Evolutionary conservation across 2,888 invertebrate species (phyloP), one percentile per base, ranked within the genome.

Genomic region (Camptogramma bilineatum): DNA sequence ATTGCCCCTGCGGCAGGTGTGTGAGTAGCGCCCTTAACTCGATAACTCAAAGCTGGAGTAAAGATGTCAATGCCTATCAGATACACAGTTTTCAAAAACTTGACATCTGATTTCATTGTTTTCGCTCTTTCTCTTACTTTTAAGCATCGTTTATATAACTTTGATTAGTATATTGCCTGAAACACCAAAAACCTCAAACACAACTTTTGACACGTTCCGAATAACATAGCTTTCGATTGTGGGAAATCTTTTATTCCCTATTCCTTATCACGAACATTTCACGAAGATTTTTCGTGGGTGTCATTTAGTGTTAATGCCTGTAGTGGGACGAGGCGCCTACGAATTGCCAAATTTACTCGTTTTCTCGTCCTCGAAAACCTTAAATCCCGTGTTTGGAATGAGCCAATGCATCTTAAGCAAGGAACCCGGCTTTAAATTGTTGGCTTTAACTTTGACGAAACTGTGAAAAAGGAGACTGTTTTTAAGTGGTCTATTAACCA

Each of bases 271-370:
- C 71, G 74, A 73, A 77, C 74, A 80, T 77, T 82, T 79, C 77
- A 82, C 79, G 81, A 83, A 87, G 88, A 89, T 86, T 91, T 88
- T 90, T 89, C 85, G 87, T 87, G 76, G 88, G 86, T 89, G 90
- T 91, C 91, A 91, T 92, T 92, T 91, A 87, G 92, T 91, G 91
- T 83, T 91, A 92, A 91, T 91, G 92, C 87, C 78, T 85, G 86
- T 86, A 84, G 86, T 80, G 85, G 86, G 85, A 80, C 87, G 88
- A 84, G 83, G 77, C 78, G 92, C 88, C 79, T 92, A 88, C 90
- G 89, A 92, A 92, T 92, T 85, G 88, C 85, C 86, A 73, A 85
- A 92, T 92, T 91, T 90, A 75, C 85, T 86, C 78, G 73, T 78
- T 78, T 77, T 81, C 81, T 76, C 78, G 82, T 82, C 82, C 84